Evolutionary conservation across 2,888 invertebrate genomes (phyloP).

Genomic region (Pharmacophagus antenor): DNA sequence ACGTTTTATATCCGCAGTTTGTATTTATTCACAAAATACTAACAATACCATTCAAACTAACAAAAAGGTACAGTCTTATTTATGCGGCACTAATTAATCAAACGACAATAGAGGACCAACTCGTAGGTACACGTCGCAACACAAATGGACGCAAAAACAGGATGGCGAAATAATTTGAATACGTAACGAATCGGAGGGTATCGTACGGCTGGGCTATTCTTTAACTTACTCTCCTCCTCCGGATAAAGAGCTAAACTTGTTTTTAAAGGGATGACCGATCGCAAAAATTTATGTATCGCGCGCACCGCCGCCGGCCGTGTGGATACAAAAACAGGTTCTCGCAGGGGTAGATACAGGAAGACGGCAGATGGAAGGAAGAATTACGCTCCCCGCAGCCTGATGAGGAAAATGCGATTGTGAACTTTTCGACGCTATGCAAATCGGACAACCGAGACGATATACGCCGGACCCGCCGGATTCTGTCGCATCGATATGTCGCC

Average conservation of each 20-base stretch:
- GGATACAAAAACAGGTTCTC: slow-evolving; percentile 69
- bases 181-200: slow-evolving; percentile 77
- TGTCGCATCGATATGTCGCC: slow-evolving; percentile 52
- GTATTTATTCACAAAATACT: slow-evolving; percentile 19
- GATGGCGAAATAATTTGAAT: slow-evolving; percentile 77
- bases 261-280: slow-evolving; percentile 82
- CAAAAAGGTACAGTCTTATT: slow-evolving; percentile 34
- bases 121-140: slow-evolving; percentile 55
- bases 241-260: slow-evolving; percentile 80
- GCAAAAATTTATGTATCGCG: slow-evolving; percentile 79
- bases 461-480: slow-evolving; percentile 55
- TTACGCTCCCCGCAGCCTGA: slow-evolving; percentile 78
- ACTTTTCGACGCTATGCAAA: slow-evolving; percentile 78
- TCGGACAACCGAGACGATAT: slow-evolving; percentile 66
- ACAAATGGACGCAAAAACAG: slow-evolving; percentile 74
- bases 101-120: slow-evolving; percentile 54
- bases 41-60: slow-evolving; percentile 31
- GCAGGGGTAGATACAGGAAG: slow-evolving; percentile 76
- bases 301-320: slow-evolving; percentile 72
- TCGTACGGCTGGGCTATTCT: slow-evolving; percentile 73
- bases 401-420: slow-evolving; percentile 79
- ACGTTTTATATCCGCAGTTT: not conserved
- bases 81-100: slow-evolving; percentile 57
- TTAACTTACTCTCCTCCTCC: slow-evolving; percentile 70
- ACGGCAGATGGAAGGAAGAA: slow-evolving; percentile 78